Percentiles rank a stretch among this genome's conserved stretches.
phyloP scores from a whole-genome alignment of 2,888 invertebrate genomes.

The Gasteruption jaculator region DNA sequence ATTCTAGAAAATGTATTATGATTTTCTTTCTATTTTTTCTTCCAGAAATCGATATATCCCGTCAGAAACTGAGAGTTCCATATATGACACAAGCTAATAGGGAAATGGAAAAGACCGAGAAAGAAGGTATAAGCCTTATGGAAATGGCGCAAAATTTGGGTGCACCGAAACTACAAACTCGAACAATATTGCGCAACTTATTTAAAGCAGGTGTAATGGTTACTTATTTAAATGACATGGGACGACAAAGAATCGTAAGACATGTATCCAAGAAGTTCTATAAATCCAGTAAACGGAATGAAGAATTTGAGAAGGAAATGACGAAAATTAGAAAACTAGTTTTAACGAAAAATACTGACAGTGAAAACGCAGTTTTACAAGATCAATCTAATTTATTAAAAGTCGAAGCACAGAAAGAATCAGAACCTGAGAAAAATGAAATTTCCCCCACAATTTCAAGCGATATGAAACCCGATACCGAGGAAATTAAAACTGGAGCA shows the following conservation, averaged over 20 bases:
- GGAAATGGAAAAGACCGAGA: slow-evolving; percentile 53
- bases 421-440: neutral
- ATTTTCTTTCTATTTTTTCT: slow-evolving; percentile 12
- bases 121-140: slow-evolving; percentile 56
- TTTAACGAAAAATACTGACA: slow-evolving; percentile 25
- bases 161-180: slow-evolving; percentile 50
- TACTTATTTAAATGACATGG: slow-evolving; percentile 55
- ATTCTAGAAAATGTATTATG: neutral
- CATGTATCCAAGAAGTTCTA: slow-evolving; percentile 48
- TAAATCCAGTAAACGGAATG: slow-evolving; percentile 36
- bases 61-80: slow-evolving; percentile 39
- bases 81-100: slow-evolving; percentile 54
- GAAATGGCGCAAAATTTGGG: slow-evolving; percentile 49
- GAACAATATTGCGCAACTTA: slow-evolving; percentile 53
- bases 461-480: too few relatives aligned
- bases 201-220: slow-evolving; percentile 50
- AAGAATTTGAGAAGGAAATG: slow-evolving; percentile 41
- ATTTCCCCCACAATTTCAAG: neutral
- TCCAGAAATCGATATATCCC: slow-evolving; percentile 33
- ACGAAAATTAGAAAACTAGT: slow-evolving; percentile 43
- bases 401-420: neutral
- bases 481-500: neutral
- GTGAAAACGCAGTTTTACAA: slow-evolving; percentile 13
- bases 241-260: slow-evolving; percentile 56
- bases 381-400: slow-evolving; percentile 4